Base-by-base conservation (phyloP, 2,113 vertebrate genomes). In the Takifugu flavidus region DNA sequence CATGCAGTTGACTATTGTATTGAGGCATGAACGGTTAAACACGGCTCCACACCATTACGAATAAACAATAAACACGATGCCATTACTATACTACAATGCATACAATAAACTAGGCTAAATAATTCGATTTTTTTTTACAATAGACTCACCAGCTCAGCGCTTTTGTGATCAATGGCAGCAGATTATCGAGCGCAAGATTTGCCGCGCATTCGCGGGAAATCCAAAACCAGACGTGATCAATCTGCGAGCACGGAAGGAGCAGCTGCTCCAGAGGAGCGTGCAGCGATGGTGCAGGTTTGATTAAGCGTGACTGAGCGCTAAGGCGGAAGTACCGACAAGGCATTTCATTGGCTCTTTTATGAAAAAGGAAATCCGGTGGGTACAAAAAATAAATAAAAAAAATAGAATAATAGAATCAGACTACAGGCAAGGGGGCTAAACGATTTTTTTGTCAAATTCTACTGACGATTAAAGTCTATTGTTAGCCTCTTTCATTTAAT, bases 161-260 rank as follows among this genome's bases (percentile, higher is more conserved):
- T 14, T 39, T 13, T 20, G 8, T 46, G 28, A 28, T 8, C 6
- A 3, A 15, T n/a, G 13, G 45, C 27, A 47, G 29, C 12, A 1
- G 12, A 1, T 31, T 31, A 29, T 50, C 31, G 0, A 15, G 59
- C 76, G 78, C 51, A 44, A 67, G 45, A 70, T 20, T 1, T 49
- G 60, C 27, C 39, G 4, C 1, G 26, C 10, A 77, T 91, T 90
- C 86, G 88, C 90, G 91, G 86, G 89, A 85, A 88, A 87, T 39
- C 10, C 42, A 49, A n/a, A 12, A 5, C 3, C 43, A 92, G 90
- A 13, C 90, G 79, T 4, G 60, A 42, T 80, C 65, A 13, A 89
- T 61, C 15, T 1, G 1, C 70, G 64, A 76, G 28, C 13, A 0
- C 4, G 0, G 2, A 25, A 2, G 0, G 2, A 5, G 7, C 2